Percentiles rank a stretch among this genome's conserved stretches.
Evolutionary conservation across 1,140 invertebrate genomes (phyloP).

Genomic region (Eumaeus atala): DNA sequence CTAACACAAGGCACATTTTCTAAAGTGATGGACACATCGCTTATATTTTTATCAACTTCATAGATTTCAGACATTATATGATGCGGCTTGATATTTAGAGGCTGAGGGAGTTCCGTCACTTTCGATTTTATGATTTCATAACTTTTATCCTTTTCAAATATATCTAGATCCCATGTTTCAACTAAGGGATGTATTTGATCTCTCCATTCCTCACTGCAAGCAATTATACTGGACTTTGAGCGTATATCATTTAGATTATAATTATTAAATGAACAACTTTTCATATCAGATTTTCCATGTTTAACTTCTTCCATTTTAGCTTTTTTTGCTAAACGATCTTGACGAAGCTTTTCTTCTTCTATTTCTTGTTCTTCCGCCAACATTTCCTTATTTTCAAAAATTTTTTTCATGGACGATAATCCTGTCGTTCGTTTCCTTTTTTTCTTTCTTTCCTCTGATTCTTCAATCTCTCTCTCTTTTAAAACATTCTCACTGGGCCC

Average conservation of each 20-base stretch:
- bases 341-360: slow-evolving; percentile 63
- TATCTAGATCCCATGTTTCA: slow-evolving; percentile 78
- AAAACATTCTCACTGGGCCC: slow-evolving; percentile 78
- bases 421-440: slow-evolving; percentile 75
- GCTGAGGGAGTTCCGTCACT: slow-evolving; percentile 69
- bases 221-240: slow-evolving; percentile 67
- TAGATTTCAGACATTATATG: slow-evolving; percentile 66
- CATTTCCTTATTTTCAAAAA: slow-evolving; percentile 85
- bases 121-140: slow-evolving; percentile 48
- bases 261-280: slow-evolving; percentile 50
- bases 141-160: slow-evolving; percentile 74
- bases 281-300: slow-evolving; percentile 56
- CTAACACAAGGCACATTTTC: slow-evolving; percentile 78
- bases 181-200: slow-evolving; percentile 76
- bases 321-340: slow-evolving; percentile 65
- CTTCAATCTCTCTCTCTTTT: slow-evolving; percentile 76
- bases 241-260: slow-evolving; percentile 63
- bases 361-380: slow-evolving; percentile 76
- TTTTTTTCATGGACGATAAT: slow-evolving; percentile 79
- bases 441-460: slow-evolving; percentile 76
- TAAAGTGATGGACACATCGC: slow-evolving; percentile 75
- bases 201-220: slow-evolving; percentile 74
- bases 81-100: slow-evolving; percentile 70
- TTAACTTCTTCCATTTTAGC: slow-evolving; percentile 64
- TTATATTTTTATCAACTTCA: slow-evolving; percentile 62